Conservation (phyloP, 2,797 vertebrate species). For the Protosalanx chinensis region DNA sequence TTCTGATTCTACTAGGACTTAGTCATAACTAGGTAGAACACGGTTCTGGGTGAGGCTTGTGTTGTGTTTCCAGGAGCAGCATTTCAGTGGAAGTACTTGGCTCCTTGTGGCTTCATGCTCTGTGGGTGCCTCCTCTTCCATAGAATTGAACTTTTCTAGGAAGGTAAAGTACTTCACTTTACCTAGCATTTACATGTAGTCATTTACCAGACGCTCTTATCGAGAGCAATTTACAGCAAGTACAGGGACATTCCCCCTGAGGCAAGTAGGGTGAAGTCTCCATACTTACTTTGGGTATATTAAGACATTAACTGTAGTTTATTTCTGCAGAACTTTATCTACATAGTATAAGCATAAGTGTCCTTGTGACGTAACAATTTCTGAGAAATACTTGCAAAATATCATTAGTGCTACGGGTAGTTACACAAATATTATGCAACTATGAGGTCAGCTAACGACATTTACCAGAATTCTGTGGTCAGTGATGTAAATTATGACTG, state of each 20-base stretch:
- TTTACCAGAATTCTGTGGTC: constrained; percentile 9
- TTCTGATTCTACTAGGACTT: too few relatives aligned
- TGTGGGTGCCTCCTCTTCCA: constrained; percentile 1
- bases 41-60: neutral
- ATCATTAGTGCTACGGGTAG: constrained; percentile 12
- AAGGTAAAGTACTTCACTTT: constrained; percentile 25
- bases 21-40: neutral
- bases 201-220: too few relatives aligned
- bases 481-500: constrained; percentile 2
- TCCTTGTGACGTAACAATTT: constrained; percentile 44
- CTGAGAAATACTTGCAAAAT: constrained; percentile 52
- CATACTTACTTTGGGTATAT: constrained; percentile 24
- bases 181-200: too few relatives aligned
- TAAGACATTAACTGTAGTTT: constrained; percentile 15
- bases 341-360: neutral
- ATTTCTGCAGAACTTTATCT: neutral
- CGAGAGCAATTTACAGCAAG: too few relatives aligned
- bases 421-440: constrained; percentile 43
- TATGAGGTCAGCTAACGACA: constrained; percentile 12
- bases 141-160: constrained; percentile 31
- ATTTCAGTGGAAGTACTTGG: constrained; percentile 9
- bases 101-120: constrained; percentile 18
- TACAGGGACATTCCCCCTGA: too few relatives aligned
- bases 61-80: constrained; percentile 32
- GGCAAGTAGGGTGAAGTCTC: too few relatives aligned